Base-by-base conservation (phyloP, 2,797 vertebrate species). In the Psittacula derbiana region DNA sequence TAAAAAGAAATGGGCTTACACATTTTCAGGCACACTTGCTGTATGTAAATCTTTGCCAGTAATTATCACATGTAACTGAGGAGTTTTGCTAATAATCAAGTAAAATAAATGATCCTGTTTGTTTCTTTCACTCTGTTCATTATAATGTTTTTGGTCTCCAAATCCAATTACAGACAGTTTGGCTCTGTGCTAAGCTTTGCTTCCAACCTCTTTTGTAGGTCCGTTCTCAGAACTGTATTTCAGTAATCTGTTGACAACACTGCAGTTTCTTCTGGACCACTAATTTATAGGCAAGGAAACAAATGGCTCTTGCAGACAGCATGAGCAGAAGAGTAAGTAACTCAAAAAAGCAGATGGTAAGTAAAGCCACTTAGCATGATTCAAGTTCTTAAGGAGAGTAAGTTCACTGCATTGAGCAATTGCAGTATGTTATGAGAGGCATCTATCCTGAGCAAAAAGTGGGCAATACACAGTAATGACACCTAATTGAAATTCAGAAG, bases 321-420 rank as follows among this genome's bases (percentile, higher is more conserved):
- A 24, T 0, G 7, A 94, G 52, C 76, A 91, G 75, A 90, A 86
- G 50, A 80, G 93, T 83, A 96, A 90, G 87, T 92, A 95, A 91
- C 94, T 95, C 55, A 96, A 92, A 96, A 91, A 95, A 91, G 66
- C 94, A 94, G 94, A 90, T 76, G 84, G 85, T 91, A 86, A 92
- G 80, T 88, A 80, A 87, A 93, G 30, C 64, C 52, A 75, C 73
- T 93, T 86, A 93, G 66, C 43, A 75, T 79, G 80, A 94, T 95
- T 93, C 94, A 81, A 67, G 73, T 75, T 88, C 84, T 94, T 92
- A 89, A 91, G 62, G 69, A 95, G 71, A 91, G 3, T 52, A 93
- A 91, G 81, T 93, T 95, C 66, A 44, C 74, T 79, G 69, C 76
- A 72, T 16, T 62, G 73, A 92, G 71, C 72, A 88, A 61, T 92